Conservation (phyloP, 2,113 vertebrate species). For the Notarius quadriscutis region DNA sequence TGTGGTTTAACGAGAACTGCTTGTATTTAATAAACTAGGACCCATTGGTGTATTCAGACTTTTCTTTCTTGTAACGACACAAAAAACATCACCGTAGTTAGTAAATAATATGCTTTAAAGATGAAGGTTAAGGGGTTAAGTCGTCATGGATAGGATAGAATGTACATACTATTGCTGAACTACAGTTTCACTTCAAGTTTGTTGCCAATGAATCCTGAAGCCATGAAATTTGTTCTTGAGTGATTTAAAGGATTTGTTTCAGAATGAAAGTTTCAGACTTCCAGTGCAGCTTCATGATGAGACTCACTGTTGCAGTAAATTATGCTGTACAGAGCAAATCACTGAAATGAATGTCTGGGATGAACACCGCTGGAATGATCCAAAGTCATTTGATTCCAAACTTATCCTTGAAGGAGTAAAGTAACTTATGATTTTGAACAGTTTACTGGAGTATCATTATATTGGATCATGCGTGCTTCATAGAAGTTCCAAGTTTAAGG, state of each 20-base stretch:
- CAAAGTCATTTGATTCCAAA: slow-evolving; percentile 37
- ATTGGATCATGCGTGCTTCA: slow-evolving; percentile 24
- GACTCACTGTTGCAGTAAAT: slow-evolving; percentile 46
- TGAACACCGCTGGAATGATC: slow-evolving; percentile 19
- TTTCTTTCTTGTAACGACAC: not conserved
- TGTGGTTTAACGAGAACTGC: not conserved
- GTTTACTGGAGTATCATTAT: slow-evolving; percentile 24
- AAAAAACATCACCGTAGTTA: not conserved
- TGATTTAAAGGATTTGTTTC: slow-evolving; percentile 24
- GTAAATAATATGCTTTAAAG: not conserved
- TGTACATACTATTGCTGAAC: not conserved
- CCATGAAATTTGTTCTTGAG: not conserved
- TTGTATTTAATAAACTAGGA: not conserved
- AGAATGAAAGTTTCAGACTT: slow-evolving; percentile 18
- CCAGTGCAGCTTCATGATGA: slow-evolving; percentile 23
- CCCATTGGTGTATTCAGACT: not conserved
- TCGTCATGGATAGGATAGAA: not conserved
- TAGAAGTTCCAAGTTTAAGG: not conserved
- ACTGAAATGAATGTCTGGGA: slow-evolving; percentile 28
- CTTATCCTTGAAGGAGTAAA: slow-evolving; percentile 33
- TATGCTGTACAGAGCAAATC: slow-evolving; percentile 26
- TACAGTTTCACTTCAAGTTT: not conserved
- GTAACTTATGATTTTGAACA: slow-evolving; percentile 18
- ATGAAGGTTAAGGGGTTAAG: not conserved
- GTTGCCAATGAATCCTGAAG: not conserved